These are phyloP conservation scores for Onychorhynchus coronatus DNA, from an alignment of 2,113 vertebrate species.

Conservation along the genomic window DNA sequence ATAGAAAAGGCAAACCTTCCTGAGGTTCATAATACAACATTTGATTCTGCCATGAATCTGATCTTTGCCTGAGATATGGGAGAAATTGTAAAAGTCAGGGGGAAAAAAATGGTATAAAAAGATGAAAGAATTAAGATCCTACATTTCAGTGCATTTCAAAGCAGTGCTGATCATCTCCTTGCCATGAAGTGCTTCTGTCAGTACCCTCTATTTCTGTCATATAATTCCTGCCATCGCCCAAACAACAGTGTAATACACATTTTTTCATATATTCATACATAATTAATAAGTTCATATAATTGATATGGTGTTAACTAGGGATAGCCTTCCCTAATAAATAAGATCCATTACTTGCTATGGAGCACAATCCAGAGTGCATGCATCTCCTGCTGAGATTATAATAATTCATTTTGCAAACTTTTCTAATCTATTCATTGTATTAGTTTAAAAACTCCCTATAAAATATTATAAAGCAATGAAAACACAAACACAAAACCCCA, in stretches of 20 bases:
- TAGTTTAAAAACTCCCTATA: not conserved
- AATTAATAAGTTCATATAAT: not conserved
- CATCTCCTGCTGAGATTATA: not conserved
- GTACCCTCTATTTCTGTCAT: not conserved
- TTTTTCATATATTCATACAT: not conserved
- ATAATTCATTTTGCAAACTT: not conserved
- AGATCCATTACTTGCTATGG: not conserved
- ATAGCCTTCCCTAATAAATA: not conserved
- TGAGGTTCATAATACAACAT: not conserved
- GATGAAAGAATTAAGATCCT: not conserved
- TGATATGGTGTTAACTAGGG: not conserved
- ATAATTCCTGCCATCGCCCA: not conserved
- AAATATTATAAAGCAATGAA: no score
- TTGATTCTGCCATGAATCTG: not conserved
- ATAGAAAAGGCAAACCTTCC: not conserved
- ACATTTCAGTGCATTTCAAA: not conserved
- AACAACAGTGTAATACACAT: accelerated
- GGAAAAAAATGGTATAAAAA: not conserved
- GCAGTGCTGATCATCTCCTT: not conserved
- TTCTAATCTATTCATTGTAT: not conserved
- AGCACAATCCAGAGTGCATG: not conserved
- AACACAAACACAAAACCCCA: not conserved
- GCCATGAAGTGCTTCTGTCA: not conserved
- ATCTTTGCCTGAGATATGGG: not conserved
- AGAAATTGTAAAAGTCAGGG: not conserved